Base-by-base conservation (phyloP, 2,888 invertebrate genomes). In the Leuctra nigra region DNA sequence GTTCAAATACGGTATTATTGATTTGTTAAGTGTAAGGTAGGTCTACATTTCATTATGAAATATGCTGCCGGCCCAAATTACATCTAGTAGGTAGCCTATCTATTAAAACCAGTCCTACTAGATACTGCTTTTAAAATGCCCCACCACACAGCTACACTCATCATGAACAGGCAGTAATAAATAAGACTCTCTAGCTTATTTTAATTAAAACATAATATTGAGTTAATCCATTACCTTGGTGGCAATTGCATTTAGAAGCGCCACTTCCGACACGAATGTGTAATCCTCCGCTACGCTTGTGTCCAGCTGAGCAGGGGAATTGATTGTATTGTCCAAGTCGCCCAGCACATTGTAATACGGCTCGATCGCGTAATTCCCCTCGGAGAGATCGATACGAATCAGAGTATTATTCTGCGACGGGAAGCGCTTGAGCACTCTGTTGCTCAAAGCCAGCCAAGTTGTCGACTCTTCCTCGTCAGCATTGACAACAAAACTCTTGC, bases 391-490 rank as follows among this genome's bases (percentile, higher is more conserved):
- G 59, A 89, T 73, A 64, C 83, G 78, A 38, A 85, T 76, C 24
- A 86, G 73, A 54, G 78, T 78, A 62, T 81, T 81, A 58, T 76
- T 76, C 50, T 77, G 76, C 61, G 79, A 77, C 7, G 80, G 79
- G 65, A 81, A 80, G 48, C 82, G 75, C 65, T 82, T 80, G 52
- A 75, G 70, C 54, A 86, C 76, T 61, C 82, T 75, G 64, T 77
- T 77, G 56, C 75, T 73, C 41, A 86, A 66, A 13, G 53, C 52
- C 14, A 50, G 23, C 72, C 77, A 83, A 1, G 82, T 80, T 50
- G 79, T 79, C 48, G 77, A 77, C 65, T 84, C 84, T 68, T 77
- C 78, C 64, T 80, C 79, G 68, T 86, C 81, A 6, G 79, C 79
- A 54, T 69, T 70, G 53, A 87, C 64, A 0, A 82, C 78, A 65